phyloP scores from a whole-genome alignment of 2,113 vertebrate genomes.

The Microtus richardsoni region DNA sequence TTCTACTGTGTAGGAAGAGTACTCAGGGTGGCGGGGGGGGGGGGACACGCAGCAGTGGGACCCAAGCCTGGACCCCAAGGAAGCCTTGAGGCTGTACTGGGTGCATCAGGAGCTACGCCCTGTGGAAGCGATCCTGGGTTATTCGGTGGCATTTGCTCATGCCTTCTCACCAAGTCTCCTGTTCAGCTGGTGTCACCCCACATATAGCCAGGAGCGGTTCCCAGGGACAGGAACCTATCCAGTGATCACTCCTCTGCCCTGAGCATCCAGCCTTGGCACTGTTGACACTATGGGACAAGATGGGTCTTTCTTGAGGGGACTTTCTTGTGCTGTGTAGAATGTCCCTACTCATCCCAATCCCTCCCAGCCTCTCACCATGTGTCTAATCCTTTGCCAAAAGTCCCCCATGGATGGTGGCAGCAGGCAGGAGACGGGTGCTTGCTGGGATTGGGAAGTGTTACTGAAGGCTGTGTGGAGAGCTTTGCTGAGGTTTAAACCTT shows the following conservation, averaged over 20 bases:
- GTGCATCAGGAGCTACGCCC: no score
- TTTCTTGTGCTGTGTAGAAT: accelerated
- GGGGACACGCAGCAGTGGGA: accelerated
- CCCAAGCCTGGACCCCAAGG: not conserved
- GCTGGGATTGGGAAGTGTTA: accelerated
- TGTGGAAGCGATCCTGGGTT: not conserved
- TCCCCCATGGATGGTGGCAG: no score
- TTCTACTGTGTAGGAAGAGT: accelerated
- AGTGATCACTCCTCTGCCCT: accelerated
- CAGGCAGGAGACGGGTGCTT: no score
- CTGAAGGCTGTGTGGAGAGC: accelerated
- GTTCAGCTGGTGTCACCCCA: no score
- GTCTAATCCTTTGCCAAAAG: not conserved
- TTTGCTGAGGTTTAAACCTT: not conserved
- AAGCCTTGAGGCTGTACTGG: accelerated
- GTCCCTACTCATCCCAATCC: not conserved
- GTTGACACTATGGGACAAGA: accelerated
- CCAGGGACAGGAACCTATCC: not conserved
- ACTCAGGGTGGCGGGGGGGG: accelerated
- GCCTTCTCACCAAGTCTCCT: not conserved
- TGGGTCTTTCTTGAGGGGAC: not conserved
- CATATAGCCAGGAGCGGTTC: not conserved
- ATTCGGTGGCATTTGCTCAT: accelerated
- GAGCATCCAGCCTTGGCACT: not conserved
- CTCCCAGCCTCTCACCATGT: not conserved